Conservation (phyloP, 1,140 invertebrate species). For the Drosophila dunni region DNA sequence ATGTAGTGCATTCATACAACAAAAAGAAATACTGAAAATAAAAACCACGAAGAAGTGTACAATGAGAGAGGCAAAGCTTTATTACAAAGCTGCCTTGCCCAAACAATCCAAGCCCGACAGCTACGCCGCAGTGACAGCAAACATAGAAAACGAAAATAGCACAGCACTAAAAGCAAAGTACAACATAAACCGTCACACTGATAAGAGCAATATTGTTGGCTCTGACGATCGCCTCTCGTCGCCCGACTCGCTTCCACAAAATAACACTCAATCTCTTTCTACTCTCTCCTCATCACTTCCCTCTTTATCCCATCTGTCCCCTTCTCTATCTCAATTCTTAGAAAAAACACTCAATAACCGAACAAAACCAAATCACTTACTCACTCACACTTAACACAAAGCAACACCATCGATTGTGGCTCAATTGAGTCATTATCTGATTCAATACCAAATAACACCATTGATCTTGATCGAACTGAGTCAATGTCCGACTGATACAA, state of each 20-base stretch:
- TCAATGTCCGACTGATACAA: no score
- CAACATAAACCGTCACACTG: constrained; percentile 4
- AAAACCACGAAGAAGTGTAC: constrained; percentile 27
- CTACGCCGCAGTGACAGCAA: constrained; percentile 5
- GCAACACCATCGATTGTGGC: not conserved
- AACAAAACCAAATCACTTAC: no score
- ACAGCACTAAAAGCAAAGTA: not conserved
- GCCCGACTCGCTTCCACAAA: not conserved
- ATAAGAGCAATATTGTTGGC: not conserved
- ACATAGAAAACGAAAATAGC: constrained; percentile 2
- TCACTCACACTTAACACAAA: no score
- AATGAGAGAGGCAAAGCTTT: constrained; percentile 11
- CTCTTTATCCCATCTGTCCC: not conserved
- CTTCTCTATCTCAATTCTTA: no score
- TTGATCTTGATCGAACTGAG: not conserved
- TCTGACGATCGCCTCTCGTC: not conserved
- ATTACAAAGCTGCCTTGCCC: constrained; percentile 25
- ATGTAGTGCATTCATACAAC: constrained; percentile 13
- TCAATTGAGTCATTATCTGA: not conserved
- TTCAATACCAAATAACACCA: not conserved
- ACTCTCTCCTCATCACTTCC: not conserved
- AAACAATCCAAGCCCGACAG: constrained; percentile 1
- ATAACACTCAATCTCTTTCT: not conserved
- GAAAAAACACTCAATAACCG: no score
- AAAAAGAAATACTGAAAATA: constrained; percentile 38